Conservation (phyloP, 2,888 invertebrate species). For the Aspidiotus destructor region DNA sequence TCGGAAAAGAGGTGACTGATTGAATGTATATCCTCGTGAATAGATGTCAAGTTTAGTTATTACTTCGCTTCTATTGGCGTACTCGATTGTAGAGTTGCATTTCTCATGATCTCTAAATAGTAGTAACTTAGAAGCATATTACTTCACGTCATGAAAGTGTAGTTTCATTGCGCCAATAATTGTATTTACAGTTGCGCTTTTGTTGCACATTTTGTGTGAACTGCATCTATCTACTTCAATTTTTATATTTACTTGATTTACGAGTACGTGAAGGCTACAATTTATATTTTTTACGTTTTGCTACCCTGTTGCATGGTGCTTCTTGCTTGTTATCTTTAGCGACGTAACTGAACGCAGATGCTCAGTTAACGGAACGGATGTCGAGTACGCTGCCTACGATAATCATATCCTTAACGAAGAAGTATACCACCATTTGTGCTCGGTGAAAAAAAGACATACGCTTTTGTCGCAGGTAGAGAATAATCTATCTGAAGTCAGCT, state of each 20-base stretch:
- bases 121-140: too few relatives aligned
- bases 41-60: too few relatives aligned
- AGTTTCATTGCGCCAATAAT: too few relatives aligned
- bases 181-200: too few relatives aligned
- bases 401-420: conserved; percentile 74
- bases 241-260: too few relatives aligned
- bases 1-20: conserved; percentile 57
- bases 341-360: conserved; percentile 20
- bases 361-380: conserved; percentile 20
- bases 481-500: neutral
- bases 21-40: conserved; percentile 29
- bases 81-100: too few relatives aligned
- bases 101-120: too few relatives aligned
- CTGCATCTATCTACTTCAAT: too few relatives aligned
- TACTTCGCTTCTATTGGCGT: too few relatives aligned
- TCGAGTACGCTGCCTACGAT: conserved; percentile 57
- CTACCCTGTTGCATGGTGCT: neutral
- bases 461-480: conserved; percentile 21
- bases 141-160: too few relatives aligned
- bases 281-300: conserved; percentile 19
- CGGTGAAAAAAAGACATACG: conserved; percentile 45
- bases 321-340: conserved; percentile 17
- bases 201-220: too few relatives aligned
- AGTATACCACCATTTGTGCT: conserved; percentile 89
- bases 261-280: neutral